phyloP scores from a whole-genome alignment of 2,113 vertebrate species.

The Leucoraja erinaceus region DNA sequence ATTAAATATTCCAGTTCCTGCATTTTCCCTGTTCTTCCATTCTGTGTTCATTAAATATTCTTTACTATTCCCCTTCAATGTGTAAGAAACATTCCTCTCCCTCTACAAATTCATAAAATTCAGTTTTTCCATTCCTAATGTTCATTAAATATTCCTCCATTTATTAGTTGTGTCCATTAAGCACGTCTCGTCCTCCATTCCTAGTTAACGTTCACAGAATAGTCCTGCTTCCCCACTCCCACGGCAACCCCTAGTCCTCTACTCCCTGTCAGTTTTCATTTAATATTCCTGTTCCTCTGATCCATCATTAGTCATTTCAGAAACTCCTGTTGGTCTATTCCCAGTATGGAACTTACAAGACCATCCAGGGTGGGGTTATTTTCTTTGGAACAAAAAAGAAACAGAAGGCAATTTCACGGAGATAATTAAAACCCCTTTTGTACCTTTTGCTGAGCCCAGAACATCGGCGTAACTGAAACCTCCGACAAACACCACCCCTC shows the following conservation, averaged over 20 bases:
- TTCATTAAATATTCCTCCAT: too few relatives aligned
- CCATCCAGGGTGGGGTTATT: too few relatives aligned
- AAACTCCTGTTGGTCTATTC: not conserved
- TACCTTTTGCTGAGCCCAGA: slow-evolving; percentile 83
- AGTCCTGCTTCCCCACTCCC: too few relatives aligned
- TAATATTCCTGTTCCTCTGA: not conserved
- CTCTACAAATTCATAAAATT: too few relatives aligned
- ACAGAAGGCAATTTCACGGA: not conserved
- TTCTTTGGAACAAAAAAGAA: too few relatives aligned
- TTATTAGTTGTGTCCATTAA: too few relatives aligned
- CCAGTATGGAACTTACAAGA: too few relatives aligned
- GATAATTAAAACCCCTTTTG: not conserved
- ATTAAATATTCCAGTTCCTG: too few relatives aligned
- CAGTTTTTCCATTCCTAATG: not conserved
- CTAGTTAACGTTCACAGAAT: too few relatives aligned
- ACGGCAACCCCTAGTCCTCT: too few relatives aligned
- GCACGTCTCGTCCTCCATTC: too few relatives aligned
- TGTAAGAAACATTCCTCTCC: not conserved
- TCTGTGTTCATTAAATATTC: not conserved
- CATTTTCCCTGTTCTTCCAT: not conserved
- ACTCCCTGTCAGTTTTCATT: not conserved
- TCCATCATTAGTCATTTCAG: not conserved
- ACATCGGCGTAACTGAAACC: slow-evolving; percentile 88
- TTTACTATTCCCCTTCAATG: not conserved
- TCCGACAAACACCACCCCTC: slow-evolving; percentile 77